Conservation (phyloP, 2,888 invertebrate species). For the Syrphus vitripennis region DNA sequence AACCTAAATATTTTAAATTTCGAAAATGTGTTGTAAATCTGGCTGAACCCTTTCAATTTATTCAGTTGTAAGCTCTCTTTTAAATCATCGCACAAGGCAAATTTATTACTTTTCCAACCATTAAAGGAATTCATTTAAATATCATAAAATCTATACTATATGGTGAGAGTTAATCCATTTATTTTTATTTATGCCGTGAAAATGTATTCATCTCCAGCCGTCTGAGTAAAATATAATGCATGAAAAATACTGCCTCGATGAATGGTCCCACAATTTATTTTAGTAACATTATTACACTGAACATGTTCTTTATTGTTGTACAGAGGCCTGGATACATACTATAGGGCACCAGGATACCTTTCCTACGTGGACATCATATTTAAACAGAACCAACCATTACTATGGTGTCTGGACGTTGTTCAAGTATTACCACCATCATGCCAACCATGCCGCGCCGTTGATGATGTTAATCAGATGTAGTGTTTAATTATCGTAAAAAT, state of each 20-base stretch:
- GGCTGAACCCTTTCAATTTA: not conserved
- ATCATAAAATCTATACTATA: conserved; percentile 45
- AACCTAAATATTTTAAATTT: not conserved
- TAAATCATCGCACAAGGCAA: not conserved
- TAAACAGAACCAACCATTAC: not conserved
- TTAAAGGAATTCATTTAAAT: conserved; percentile 41
- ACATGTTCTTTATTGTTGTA: not conserved
- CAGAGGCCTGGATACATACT: not conserved
- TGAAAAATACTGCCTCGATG: conserved; percentile 4
- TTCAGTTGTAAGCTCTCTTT: not conserved
- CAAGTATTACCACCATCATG: not conserved
- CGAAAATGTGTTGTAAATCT: not conserved
- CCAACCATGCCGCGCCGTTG: not conserved
- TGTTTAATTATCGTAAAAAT: conserved; percentile 62
- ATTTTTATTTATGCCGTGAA: not conserved
- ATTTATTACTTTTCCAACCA: conserved; percentile 1
- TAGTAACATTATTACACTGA: conserved; percentile 8
- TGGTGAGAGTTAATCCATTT: conserved; percentile 48
- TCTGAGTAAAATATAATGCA: not conserved
- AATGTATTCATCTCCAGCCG: not conserved
- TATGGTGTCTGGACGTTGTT: not conserved
- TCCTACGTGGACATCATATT: conserved; percentile 36
- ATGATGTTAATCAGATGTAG: conserved; percentile 60
- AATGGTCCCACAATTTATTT: conserved; percentile 3
- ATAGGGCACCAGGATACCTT: too few relatives aligned